Base-by-base conservation (phyloP, 2,113 vertebrate species). In the Apaloderma vittatum region DNA sequence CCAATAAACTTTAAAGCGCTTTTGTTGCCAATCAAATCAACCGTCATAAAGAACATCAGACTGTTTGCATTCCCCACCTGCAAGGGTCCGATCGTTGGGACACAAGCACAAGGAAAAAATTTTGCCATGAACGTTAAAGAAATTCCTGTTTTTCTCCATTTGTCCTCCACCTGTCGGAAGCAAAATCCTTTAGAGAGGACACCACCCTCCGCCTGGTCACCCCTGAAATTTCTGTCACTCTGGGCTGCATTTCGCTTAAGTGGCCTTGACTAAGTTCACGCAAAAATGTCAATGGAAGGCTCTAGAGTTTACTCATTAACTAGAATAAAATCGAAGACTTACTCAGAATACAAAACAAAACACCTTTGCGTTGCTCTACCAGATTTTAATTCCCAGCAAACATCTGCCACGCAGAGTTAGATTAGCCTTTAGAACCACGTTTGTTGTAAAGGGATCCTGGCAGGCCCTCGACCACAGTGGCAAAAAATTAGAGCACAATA, bases 1-100 rank as follows among this genome's bases (percentile, higher is more conserved):
- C 62, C 95, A 88, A 94, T 90, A 96, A 93, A 93, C 36, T 94
- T 84, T 54, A 3, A 76, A 93, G 72, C 48, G 88, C 83, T 72
- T 96, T 87, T 88, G 88, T 88, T 82, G 74, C 84, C 88, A 15
- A 59, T 55, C 54, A 87, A 86, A 91, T 81, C 81, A 73, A 48
- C 37, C 55, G 37, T n/a, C 52, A 40, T 7, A 62, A 37, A 58
- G 46, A 81, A 16, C 19, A 67, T 40, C 63, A 88, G 51, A 23
- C 3, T 57, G 54, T 29, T 77, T 40, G 66, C 57, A 37, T 4
- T n/a, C 40, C 46, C 51, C 77, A 34, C 0, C 0, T 43, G 36
- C 2, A 3, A 29, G 17, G 67, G 40, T 19, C 70, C 40, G 17
- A 16, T 0, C 14, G 54, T 0, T 3, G 4, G 71, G 84, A 81